Evolutionary conservation across 2,113 vertebrate species (phyloP).

Genomic region (Capreolus pygargus): DNA sequence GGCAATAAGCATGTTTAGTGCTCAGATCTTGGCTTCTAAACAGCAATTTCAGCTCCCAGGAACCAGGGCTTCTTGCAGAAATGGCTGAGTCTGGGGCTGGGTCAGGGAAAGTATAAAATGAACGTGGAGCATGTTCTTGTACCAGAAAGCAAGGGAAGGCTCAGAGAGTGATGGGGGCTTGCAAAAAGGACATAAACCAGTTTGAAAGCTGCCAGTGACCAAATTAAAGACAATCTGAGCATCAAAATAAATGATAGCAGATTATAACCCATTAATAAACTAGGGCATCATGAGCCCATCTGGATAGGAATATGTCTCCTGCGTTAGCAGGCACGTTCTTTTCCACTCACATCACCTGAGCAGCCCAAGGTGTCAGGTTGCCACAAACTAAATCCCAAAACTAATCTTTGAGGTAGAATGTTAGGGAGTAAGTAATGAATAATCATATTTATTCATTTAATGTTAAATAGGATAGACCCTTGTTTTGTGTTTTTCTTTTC

Average conservation of each 20-base stretch:
- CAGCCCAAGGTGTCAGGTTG: background rate
- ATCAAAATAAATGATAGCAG: background rate
- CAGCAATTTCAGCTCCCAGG: background rate
- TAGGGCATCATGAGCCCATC: background rate
- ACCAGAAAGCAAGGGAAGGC: background rate
- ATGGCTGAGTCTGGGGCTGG: background rate
- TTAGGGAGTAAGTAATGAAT: background rate
- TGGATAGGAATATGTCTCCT: background rate
- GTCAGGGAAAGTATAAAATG: background rate
- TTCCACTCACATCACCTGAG: background rate
- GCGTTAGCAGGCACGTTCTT: background rate
- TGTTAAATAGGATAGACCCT: background rate
- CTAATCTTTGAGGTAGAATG: background rate
- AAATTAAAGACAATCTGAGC: background rate
- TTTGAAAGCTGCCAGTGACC: background rate
- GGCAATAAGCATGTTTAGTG: background rate
- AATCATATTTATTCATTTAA: background rate
- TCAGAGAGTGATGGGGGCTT: background rate
- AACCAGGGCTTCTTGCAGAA: background rate
- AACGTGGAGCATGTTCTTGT: background rate
- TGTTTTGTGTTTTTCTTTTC: background rate
- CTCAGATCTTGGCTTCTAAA: background rate
- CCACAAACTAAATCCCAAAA: background rate
- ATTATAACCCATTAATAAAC: background rate
- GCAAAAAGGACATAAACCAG: background rate